Evolutionary conservation across 2,888 invertebrate genomes (phyloP).

Genomic region (Stictocephala bisonia): DNA sequence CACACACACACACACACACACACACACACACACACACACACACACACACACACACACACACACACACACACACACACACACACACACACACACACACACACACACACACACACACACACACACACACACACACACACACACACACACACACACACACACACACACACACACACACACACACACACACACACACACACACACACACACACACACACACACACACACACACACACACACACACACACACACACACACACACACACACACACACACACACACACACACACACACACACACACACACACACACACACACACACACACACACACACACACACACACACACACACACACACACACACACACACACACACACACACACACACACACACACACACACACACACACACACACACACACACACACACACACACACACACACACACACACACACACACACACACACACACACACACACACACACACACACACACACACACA

Average conservation of each 20-base stretch:
- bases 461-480: not conserved
- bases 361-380: not conserved
- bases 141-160: not conserved
- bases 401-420: not conserved
- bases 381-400: not conserved
- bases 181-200: not conserved
- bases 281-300: not conserved
- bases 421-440: not conserved
- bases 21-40: not conserved
- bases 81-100: not conserved
- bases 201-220: not conserved
- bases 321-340: not conserved
- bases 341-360: not conserved
- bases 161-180: not conserved
- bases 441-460: not conserved
- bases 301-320: not conserved
- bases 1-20: not conserved
- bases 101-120: not conserved
- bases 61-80: not conserved
- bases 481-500: not conserved
- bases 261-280: not conserved
- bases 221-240: not conserved
- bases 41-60: not conserved
- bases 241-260: not conserved
- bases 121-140: not conserved